Evolutionary conservation across 2,113 vertebrate species (phyloP).

Genomic region (Chaenocephalus aceratus): DNA sequence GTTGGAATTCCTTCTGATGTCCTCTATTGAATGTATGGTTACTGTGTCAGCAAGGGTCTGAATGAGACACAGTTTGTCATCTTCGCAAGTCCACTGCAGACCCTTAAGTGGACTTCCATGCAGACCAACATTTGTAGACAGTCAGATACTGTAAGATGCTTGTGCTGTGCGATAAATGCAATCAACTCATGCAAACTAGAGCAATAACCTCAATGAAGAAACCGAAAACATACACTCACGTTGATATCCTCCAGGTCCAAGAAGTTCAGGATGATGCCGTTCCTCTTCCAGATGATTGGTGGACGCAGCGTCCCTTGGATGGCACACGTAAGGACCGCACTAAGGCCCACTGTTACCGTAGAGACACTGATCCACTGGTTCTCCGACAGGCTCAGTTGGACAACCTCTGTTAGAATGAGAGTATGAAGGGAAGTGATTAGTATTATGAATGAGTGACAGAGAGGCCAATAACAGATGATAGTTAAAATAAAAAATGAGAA

Average conservation of each 20-base stretch:
- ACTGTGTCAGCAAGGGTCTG: not conserved
- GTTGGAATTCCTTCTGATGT: not conserved
- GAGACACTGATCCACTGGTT: slow-evolving; percentile 87
- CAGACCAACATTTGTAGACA: not conserved
- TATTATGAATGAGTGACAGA: not conserved
- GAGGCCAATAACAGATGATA: not conserved
- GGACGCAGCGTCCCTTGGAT: slow-evolving; percentile 91
- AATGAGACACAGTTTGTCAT: too few species aligned
- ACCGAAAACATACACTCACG: slow-evolving; percentile 75
- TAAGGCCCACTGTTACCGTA: slow-evolving; percentile 93
- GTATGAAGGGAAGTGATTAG: not conserved
- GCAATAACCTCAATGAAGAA: not conserved
- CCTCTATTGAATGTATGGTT: not conserved
- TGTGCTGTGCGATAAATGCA: too few species aligned
- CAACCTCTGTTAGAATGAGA: slow-evolving; percentile 87
- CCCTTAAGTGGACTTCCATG: not conserved
- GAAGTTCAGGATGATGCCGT: slow-evolving; percentile 91
- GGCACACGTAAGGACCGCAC: slow-evolving; percentile 89
- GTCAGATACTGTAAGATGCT: too few species aligned
- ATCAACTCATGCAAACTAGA: not conserved
- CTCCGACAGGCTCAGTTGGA: slow-evolving; percentile 89
- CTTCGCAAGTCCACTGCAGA: too few species aligned
- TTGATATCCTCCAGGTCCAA: slow-evolving; percentile 95
- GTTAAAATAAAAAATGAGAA: not conserved
- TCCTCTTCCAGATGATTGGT: slow-evolving; percentile 94